Evolutionary conservation across 2,888 invertebrate genomes (phyloP), one percentile per base, ranked within the genome.

Genomic region (Suillia variegata): DNA sequence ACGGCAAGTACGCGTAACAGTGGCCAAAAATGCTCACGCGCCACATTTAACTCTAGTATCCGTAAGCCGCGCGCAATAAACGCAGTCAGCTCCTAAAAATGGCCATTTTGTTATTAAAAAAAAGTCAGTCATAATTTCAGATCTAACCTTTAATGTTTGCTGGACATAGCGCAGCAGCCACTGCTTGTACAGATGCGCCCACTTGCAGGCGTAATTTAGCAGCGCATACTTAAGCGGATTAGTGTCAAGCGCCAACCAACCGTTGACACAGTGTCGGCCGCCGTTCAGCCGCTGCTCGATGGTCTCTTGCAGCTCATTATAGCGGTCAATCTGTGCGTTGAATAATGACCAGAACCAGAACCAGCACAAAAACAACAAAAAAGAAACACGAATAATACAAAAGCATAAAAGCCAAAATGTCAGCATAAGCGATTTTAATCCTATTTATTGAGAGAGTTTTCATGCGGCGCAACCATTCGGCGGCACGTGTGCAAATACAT

Each of bases 101-200:
- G n/a, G 21, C 34, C 6, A 21, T 52, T 52, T 18, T 17, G 49
- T 54, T 56, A 18, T 24, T 54, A 42, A 17, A 10, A 47, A 0
- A 4, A 15, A 20, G 20, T 3, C 12, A 26, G 5, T 26, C n/a
- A n/a, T n/a, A n/a, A n/a, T n/a, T n/a, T n/a, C n/a, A n/a, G n/a
- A n/a, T n/a, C n/a, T n/a, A n/a, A 78, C 75, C 65, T 76, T 67
- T 57, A 82, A 88, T 86, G 89, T 91, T 64, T 87, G 87, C 55
- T 90, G 87, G 1, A 96, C 94, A 67, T 89, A 88, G 65, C 92
- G 88, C 68, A 92, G 88, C 17, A 97, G 84, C 83, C 95, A 89
- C 69, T 91, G 88, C 76, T 96, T 96, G 76, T 90, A 93, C 70
- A 94, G 85, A 76, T 92, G 91, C 56, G 93, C 88, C 96, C 96